Evolutionary conservation across 64 coral and sea anemone genomes (phyloP).

Genomic region (Montipora sp.): DNA sequence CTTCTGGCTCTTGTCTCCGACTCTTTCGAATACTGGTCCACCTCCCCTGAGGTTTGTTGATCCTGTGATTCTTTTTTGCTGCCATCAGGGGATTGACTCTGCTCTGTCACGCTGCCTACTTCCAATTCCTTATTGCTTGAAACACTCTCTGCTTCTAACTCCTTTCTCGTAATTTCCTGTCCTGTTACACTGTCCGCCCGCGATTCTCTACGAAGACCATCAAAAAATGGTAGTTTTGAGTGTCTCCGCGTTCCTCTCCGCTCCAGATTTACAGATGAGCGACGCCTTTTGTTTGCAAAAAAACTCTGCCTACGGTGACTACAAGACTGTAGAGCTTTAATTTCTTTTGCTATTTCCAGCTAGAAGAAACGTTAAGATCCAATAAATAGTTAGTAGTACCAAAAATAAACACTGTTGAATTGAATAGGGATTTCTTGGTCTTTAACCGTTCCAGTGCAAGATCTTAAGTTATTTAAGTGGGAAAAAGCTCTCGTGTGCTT

Average conservation of each 20-base stretch:
- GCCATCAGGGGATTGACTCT: not conserved
- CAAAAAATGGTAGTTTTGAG: not conserved
- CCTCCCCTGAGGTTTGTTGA: not conserved
- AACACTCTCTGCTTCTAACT: not conserved
- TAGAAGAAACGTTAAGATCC: not conserved
- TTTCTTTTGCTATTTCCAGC: not conserved
- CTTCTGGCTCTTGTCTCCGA: no score
- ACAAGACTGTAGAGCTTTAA: not conserved
- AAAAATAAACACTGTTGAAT: no score
- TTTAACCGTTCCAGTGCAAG: no score
- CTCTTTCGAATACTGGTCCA: not conserved
- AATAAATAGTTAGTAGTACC: not conserved
- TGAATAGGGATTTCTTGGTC: no score
- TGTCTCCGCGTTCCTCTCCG: not conserved
- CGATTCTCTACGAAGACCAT: not conserved
- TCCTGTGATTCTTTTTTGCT: not conserved
- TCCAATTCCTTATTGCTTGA: not conserved
- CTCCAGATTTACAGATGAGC: not conserved
- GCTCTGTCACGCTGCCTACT: not conserved
- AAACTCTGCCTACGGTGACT: slow-evolving; percentile 13
- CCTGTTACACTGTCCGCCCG: not conserved
- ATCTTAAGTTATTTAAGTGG: no score
- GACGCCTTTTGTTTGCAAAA: slow-evolving; percentile 18
- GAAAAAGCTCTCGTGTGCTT: no score
- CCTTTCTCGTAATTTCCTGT: not conserved